Evolutionary conservation across 2,888 invertebrate genomes (phyloP), one percentile per base, ranked within the genome.

Genomic region (Apotomis betuletana): DNA sequence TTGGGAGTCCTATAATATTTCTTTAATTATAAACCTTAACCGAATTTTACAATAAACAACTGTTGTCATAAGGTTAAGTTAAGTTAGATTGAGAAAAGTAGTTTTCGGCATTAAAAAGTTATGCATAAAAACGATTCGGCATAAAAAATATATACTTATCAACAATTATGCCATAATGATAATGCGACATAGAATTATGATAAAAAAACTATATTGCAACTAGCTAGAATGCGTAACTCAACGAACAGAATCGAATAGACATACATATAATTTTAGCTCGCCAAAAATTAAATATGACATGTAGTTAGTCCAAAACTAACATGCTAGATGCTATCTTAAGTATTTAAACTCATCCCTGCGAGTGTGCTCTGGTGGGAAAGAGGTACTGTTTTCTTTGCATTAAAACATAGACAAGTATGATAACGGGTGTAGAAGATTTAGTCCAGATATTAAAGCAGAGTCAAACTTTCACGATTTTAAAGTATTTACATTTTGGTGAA

Each of bases 261-360:
- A 27, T 38, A 55, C 41, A n/a, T 58, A 70, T 67, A 67, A 70
- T 70, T 70, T 61, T 57, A 70, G 55, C 70, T 9, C 65, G 27
- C 49, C 65, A 61, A 67, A 60, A 61, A 70, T 49, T 60, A 55
- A 57, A 70, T 61, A 61, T 60, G 60, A 60, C 65, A 61, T 49
- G 60, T 58, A 70, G 59, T 67, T 60, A 54, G 46, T 61, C 54
- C 13, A 58, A 49, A 46, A 58, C 55, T 44, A 60, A 44, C 12
- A 60, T 15, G 51, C 44, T 12, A 27, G 1, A 46, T 27, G 46
- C 60, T 61, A 54, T 61, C 13, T 54, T 36, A 46, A 55, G 61
- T 46, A 49, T n/a, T 44, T 27, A 27, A 27, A 41, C 0, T 5
- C 36, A 41, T 69, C 61, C 55, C 61, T 36, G n/a, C 55, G 36